Evolutionary conservation across 2,888 invertebrate species (phyloP).

Genomic region (Morpho achilles): DNA sequence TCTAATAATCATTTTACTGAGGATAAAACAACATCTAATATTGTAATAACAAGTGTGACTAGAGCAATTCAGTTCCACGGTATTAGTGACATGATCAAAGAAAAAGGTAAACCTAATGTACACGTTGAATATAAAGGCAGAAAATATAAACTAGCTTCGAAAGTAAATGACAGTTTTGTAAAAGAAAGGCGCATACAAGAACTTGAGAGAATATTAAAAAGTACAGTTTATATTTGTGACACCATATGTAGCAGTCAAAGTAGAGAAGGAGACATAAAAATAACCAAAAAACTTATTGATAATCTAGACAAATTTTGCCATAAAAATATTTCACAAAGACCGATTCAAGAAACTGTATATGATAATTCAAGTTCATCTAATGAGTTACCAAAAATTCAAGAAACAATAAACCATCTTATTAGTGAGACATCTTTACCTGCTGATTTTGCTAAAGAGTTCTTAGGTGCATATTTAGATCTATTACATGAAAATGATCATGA

Average conservation of each 20-base stretch:
- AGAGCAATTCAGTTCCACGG: slow-evolving; percentile 51
- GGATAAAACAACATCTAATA: slow-evolving; percentile 50
- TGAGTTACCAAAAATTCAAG: slow-evolving; percentile 50
- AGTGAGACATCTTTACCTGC: slow-evolving; percentile 50
- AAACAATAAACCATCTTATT: slow-evolving; percentile 53
- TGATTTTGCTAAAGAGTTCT: slow-evolving; percentile 52
- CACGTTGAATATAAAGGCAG: slow-evolving; percentile 19
- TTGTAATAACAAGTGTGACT: slow-evolving; percentile 33
- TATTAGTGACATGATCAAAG: slow-evolving; percentile 30
- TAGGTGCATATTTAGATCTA: slow-evolving; percentile 53
- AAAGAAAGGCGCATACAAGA: slow-evolving; percentile 58
- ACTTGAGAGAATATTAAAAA: slow-evolving; percentile 57
- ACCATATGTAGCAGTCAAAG: slow-evolving; percentile 36
- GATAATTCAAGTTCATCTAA: slow-evolving; percentile 46
- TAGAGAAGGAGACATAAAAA: slow-evolving; percentile 53
- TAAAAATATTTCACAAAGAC: slow-evolving; percentile 24
- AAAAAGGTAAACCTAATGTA: slow-evolving; percentile 22
- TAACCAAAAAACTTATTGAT: slow-evolving; percentile 52
- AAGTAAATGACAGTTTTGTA: slow-evolving; percentile 41
- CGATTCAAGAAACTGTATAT: slow-evolving; percentile 20
- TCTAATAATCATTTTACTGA: slow-evolving; percentile 48
- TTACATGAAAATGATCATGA: slow-evolving; percentile 37
- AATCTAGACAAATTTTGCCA: slow-evolving; percentile 43
- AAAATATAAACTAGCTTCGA: slow-evolving; percentile 19
- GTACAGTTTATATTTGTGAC: slow-evolving; percentile 57